Base-by-base conservation (phyloP, 2,888 invertebrate species). In the Pristionchus maxplancki region DNA sequence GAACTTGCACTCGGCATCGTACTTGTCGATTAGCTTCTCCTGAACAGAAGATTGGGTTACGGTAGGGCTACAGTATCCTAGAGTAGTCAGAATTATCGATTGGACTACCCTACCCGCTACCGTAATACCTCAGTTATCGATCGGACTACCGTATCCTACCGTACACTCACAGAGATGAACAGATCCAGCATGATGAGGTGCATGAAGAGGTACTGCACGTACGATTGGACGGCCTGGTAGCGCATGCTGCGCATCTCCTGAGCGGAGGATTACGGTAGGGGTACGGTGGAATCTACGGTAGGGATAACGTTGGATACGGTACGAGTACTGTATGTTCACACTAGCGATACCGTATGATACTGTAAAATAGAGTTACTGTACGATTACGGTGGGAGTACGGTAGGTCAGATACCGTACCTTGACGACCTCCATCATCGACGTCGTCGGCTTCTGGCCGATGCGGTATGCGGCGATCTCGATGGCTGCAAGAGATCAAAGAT, bases 191-290 rank as follows among this genome's bases (percentile, higher is more conserved):
- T 67, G 67, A 40, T 44, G 9, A 78, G 40, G 48, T 78, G 78
- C 17, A 78, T 20, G 78, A 44, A 78, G 44, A 78, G 78, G 78
- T 44, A 78, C n/a, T 78, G 78, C 5, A 78, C 78, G 78, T 78
- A 28, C 15, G 34, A 34, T 44, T 78, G 78, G 44, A 78, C 78
- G 24, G 44, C n/a, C 28, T 78, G 78, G 28, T 40, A 78, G n/a
- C 78, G 78, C 78, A 48, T 48, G 44, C 48, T 78, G 9, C 78
- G 9, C 48, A 78, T 40, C 24, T 78, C 78, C 78, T 78, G 44
- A 24, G 48, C n/a, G n/a, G n/a, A 44, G n/a, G 44, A 28, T 11
- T 78, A 44, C 28, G 78, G 78, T 78, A 40, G 28, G 44, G 15
- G 5, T 44, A 6, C 67, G 13, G 34, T 20, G n/a, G n/a, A n/a